Evolutionary conservation across 2,888 invertebrate genomes (phyloP).

Genomic region (Phanerotoma sp.): DNA sequence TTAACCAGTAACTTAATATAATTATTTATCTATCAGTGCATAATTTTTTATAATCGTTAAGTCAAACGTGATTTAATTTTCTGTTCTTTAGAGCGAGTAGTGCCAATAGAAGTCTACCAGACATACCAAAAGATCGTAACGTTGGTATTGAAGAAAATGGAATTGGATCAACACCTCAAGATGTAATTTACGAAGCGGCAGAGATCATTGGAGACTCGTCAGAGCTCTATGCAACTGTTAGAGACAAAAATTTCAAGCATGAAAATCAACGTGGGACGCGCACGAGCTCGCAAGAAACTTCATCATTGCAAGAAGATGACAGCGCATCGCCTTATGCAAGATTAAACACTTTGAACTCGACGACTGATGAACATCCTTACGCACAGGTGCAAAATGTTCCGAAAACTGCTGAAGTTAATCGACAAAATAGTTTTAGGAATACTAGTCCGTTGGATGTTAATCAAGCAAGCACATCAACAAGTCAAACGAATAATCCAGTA

Average conservation of each 20-base stretch:
- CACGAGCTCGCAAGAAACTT: slow-evolving; percentile 65
- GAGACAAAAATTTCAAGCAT: slow-evolving; percentile 58
- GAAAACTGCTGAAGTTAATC: slow-evolving; percentile 47
- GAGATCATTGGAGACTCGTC: slow-evolving; percentile 70
- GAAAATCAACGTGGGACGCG: slow-evolving; percentile 54
- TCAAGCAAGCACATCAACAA: slow-evolving; percentile 46
- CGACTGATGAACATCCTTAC: slow-evolving; percentile 72
- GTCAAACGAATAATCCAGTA: slow-evolving; percentile 50
- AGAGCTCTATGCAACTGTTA: slow-evolving; percentile 83
- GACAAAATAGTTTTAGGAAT: slow-evolving; percentile 39
- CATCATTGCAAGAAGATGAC: slow-evolving; percentile 61
- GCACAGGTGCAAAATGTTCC: slow-evolving; percentile 67
- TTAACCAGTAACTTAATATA: slow-evolving; percentile 3
- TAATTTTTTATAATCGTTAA: not conserved
- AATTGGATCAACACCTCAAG: slow-evolving; percentile 41
- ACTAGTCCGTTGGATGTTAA: slow-evolving; percentile 39
- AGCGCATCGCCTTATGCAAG: slow-evolving; percentile 67
- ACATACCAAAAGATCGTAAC: slow-evolving; percentile 74
- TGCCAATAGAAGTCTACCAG: slow-evolving; percentile 79
- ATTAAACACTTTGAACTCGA: slow-evolving; percentile 67
- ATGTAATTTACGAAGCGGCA: slow-evolving; percentile 53
- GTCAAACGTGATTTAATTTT: not conserved
- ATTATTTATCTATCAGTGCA: not conserved
- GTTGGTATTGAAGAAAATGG: slow-evolving; percentile 57
- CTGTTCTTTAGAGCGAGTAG: slow-evolving; percentile 54